Conservation (phyloP, 2,797 vertebrate species). For the Pseudocheirus occidentalis region DNA sequence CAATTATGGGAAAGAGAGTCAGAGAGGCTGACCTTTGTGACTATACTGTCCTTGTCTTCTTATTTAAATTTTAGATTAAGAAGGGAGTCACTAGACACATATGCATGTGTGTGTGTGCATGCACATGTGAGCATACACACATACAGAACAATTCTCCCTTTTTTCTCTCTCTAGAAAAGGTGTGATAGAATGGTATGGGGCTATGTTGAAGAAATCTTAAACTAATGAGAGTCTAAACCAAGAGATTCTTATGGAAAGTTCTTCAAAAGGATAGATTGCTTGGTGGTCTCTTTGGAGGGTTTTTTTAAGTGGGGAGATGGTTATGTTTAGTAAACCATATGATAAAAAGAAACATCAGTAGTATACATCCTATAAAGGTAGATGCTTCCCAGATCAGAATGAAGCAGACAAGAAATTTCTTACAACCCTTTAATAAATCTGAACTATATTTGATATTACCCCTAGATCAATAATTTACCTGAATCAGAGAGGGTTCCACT, state of each 20-base stretch:
- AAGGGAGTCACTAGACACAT: neutral
- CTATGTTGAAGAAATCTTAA: neutral
- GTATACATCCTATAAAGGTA: neutral
- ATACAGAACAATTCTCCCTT: neutral
- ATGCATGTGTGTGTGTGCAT: too few relatives aligned
- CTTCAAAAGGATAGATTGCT: neutral
- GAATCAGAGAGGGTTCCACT: neutral
- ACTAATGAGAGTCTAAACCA: neutral
- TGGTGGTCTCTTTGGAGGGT: neutral
- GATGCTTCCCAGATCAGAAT: neutral
- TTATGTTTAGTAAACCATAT: neutral
- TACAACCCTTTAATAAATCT: neutral
- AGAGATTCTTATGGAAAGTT: neutral
- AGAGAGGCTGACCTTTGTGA: neutral
- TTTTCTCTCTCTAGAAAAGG: neutral
- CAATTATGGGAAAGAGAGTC: neutral
- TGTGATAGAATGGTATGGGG: neutral
- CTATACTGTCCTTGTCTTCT: neutral
- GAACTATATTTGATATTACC: neutral
- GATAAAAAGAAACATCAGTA: neutral
- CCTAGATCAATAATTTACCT: neutral
- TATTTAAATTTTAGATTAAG: neutral
- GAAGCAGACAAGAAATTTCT: neutral
- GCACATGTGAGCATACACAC: too few relatives aligned
- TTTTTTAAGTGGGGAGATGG: accelerated